Evolutionary conservation across 1,140 invertebrate species (phyloP).

Genomic region (Melipona quadrifasciata): DNA sequence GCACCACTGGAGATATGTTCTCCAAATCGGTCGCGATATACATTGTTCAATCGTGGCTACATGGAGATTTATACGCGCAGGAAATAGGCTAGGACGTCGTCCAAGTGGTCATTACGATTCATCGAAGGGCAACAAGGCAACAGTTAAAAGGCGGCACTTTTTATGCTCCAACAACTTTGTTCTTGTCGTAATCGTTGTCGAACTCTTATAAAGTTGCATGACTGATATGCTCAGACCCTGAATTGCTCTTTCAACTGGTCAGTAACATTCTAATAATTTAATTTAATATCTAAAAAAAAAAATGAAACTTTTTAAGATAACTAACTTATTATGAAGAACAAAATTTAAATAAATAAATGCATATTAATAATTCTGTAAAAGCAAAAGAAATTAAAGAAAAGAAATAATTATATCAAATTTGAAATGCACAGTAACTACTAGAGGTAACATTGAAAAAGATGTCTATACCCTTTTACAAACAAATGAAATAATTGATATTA

Average conservation of each 20-base stretch:
- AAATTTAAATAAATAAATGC: not conserved
- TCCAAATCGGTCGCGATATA: slow-evolving; percentile 27
- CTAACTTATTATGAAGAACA: not conserved
- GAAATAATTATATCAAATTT: not conserved
- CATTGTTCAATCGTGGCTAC: slow-evolving; percentile 27
- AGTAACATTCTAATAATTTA: not conserved
- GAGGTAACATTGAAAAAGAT: not conserved
- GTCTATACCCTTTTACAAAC: not conserved
- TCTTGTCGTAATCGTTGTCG: slow-evolving; percentile 45
- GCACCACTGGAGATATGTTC: slow-evolving; percentile 32
- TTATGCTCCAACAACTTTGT: slow-evolving; percentile 72
- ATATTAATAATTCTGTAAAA: not conserved
- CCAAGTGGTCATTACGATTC: slow-evolving; percentile 65
- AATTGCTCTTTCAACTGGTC: not conserved
- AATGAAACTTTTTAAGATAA: not conserved
- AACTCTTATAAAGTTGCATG: slow-evolving; percentile 15
- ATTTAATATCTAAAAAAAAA: not conserved
- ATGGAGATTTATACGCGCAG: slow-evolving; percentile 72
- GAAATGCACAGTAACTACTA: not conserved
- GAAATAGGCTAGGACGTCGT: slow-evolving; percentile 73
- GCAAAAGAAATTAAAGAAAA: not conserved
- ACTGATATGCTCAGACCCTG: not conserved
- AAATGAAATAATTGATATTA: not conserved
- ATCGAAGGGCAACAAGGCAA: slow-evolving; percentile 75
- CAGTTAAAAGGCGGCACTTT: slow-evolving; percentile 74